phyloP scores from a whole-genome alignment of 1,140 invertebrate species.

The Achroia grisella region DNA sequence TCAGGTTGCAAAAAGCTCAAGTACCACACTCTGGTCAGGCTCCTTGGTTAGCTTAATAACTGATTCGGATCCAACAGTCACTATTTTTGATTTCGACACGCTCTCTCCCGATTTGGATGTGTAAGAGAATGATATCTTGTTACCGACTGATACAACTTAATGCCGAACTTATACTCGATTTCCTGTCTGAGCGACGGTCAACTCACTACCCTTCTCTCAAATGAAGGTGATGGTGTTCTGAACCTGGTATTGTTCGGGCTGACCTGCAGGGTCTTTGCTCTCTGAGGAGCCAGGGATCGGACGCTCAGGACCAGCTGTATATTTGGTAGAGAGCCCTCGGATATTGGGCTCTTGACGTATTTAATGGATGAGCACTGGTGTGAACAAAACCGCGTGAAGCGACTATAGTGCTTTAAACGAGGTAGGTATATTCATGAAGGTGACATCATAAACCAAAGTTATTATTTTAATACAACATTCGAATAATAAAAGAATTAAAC shows the following conservation, averaged over 20 bases:
- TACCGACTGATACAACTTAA: background rate
- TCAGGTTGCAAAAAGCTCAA: no score
- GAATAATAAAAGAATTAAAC: slow-evolving; percentile 56
- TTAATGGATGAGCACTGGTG: no score
- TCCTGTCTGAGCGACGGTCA: slow-evolving; percentile 10
- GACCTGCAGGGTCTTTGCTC: background rate
- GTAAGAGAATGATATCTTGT: slow-evolving; percentile 12
- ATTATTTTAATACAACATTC: slow-evolving; percentile 48
- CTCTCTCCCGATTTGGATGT: slow-evolving; percentile 17
- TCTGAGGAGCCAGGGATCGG: background rate
- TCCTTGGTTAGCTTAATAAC: slow-evolving; percentile 16
- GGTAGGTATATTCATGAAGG: slow-evolving; percentile 7
- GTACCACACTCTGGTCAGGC: slow-evolving; percentile 26
- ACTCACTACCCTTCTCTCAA: slow-evolving; percentile 15
- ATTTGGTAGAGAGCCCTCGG: slow-evolving; percentile 3
- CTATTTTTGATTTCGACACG: slow-evolving; percentile 10
- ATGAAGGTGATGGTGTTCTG: slow-evolving; percentile 16
- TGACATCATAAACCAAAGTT: slow-evolving; percentile 38
- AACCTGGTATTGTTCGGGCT: no score
- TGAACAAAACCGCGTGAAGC: no score
- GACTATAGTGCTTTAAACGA: slow-evolving; percentile 7
- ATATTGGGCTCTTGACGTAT: slow-evolving; percentile 8
- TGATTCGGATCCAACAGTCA: slow-evolving; percentile 16
- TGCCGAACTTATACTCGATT: slow-evolving; percentile 9
- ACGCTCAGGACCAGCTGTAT: slow-evolving; percentile 3